A percentile compares a stretch with the other conserved stretches of the same genome.
phyloP scores from a whole-genome alignment of 2,888 invertebrate genomes.

The Apamea monoglypha region DNA sequence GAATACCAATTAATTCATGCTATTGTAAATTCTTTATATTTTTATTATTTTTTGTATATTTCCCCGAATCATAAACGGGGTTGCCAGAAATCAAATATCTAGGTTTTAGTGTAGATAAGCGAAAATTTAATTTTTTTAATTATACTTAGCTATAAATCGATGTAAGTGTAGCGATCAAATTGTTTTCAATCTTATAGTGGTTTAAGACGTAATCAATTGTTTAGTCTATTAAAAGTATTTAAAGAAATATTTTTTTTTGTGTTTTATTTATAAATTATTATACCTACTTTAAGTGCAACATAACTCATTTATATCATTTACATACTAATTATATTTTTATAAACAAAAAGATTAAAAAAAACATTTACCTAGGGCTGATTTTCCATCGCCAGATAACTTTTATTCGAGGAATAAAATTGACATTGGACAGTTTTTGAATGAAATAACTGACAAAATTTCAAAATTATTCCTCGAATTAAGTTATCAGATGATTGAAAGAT shows the following conservation, averaged over 20 bases:
- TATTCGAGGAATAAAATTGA: too few species aligned
- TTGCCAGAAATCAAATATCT: conserved; percentile 56
- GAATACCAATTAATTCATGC: neutral
- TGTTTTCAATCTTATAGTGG: conserved; percentile 63
- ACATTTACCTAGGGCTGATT: too few species aligned
- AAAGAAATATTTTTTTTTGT: conserved; percentile 63
- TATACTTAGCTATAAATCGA: conserved; percentile 43
- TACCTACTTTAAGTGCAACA: too few species aligned
- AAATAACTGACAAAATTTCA: too few species aligned
- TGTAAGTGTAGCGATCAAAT: conserved; percentile 70
- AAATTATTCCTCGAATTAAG: too few species aligned
- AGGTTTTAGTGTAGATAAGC: conserved; percentile 53
- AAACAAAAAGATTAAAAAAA: too few species aligned
- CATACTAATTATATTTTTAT: too few species aligned
- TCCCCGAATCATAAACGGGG: conserved; percentile 57
- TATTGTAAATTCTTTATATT: conserved; percentile 25
- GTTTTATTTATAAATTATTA: conserved; percentile 60
- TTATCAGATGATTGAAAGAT: too few species aligned
- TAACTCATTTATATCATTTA: too few species aligned
- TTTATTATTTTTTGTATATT: conserved; percentile 5
- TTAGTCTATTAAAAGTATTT: conserved; percentile 81
- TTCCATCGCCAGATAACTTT: neutral
- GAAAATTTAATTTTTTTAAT: conserved; percentile 43
- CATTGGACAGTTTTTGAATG: too few species aligned
- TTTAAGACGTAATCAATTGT: conserved; percentile 77